Percentiles rank a stretch among this genome's conserved stretches.
Conservation (phyloP, 37 sponge, comb jelly and placozoan genomes). For the Theonella swinhoei region DNA sequence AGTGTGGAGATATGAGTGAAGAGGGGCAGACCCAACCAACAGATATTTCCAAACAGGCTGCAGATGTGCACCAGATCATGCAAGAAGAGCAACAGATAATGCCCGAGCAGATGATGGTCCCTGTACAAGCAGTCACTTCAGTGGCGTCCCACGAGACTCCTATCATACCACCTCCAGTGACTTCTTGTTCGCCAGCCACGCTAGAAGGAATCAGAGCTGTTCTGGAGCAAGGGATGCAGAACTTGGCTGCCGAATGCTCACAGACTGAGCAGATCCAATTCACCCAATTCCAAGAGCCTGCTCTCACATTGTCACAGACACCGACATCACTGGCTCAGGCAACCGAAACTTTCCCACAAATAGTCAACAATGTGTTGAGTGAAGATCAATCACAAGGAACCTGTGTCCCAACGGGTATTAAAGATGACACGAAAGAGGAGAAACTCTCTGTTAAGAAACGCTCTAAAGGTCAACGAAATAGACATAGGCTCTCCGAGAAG, state of each 20-base stretch:
- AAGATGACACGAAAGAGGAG: neutral
- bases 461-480: neutral
- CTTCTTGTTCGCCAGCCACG: neutral
- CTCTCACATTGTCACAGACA: neutral
- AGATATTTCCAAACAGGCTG: neutral
- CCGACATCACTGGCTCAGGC: neutral
- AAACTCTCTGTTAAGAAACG: conserved; percentile 7
- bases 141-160: neutral
- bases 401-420: neutral
- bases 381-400: neutral
- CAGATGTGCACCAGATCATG: neutral
- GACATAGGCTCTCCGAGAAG: conserved; percentile 81
- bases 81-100: neutral
- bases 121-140: neutral
- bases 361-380: neutral
- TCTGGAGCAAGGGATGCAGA: neutral
- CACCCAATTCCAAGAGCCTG: neutral
- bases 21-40: neutral
- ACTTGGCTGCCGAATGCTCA: neutral
- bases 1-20: neutral
- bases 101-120: neutral
- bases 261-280: neutral
- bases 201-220: neutral
- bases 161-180: neutral
- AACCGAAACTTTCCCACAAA: neutral